Evolutionary conservation across 1,140 invertebrate species (phyloP).

Genomic region (Leptinotarsa texana): DNA sequence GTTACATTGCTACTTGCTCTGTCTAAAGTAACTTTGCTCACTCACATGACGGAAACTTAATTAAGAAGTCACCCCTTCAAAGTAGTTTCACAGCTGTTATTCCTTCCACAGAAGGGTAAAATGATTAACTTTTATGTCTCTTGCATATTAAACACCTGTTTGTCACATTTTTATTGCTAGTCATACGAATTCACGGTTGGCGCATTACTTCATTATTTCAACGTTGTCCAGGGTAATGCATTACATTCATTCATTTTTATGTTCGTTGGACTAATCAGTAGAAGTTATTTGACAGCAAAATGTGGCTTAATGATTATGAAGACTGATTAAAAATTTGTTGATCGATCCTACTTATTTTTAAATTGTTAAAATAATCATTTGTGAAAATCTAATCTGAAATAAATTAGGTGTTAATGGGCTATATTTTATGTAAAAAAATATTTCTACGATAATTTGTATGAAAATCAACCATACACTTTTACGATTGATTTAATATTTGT

Average conservation of each 20-base stretch:
- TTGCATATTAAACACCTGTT: conserved; percentile 12
- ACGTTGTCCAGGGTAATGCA: background rate
- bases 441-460: too few relatives aligned
- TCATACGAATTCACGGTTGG: background rate
- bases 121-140: conserved; percentile 19
- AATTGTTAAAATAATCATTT: too few relatives aligned
- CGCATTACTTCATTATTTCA: background rate
- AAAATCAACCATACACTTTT: too few relatives aligned
- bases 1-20: background rate
- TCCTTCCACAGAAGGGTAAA: conserved; percentile 7
- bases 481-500: too few relatives aligned
- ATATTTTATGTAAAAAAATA: too few relatives aligned
- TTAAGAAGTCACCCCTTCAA: conserved; percentile 2
- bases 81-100: conserved; percentile 19
- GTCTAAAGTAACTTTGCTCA: conserved; percentile 24
- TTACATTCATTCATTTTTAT: background rate
- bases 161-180: conserved; percentile 12
- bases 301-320: too few relatives aligned
- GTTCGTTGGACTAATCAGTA: too few relatives aligned
- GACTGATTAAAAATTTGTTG: too few relatives aligned
- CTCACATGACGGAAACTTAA: conserved; percentile 19
- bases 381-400: too few relatives aligned
- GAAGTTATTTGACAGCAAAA: too few relatives aligned
- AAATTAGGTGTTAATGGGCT: too few relatives aligned
- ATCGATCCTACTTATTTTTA: too few relatives aligned